phyloP scores from a whole-genome alignment of 1,140 invertebrate species.

The Cardiocondyla obscurior region DNA sequence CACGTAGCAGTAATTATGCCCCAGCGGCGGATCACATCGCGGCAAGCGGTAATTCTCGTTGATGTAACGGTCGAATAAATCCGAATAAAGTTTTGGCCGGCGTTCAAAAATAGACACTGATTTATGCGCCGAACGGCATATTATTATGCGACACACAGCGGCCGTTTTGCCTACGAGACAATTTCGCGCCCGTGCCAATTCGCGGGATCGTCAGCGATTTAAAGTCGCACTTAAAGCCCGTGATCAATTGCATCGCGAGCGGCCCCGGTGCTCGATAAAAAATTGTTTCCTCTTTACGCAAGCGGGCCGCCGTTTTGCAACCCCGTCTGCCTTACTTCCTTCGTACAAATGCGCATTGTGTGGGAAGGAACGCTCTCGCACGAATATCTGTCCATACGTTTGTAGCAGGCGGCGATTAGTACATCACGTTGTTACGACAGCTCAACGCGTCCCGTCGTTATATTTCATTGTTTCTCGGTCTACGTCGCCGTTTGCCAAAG shows the following conservation, averaged over 20 bases:
- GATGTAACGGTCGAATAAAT: conserved; percentile 70
- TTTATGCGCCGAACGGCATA: conserved; percentile 61
- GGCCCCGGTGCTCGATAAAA: neutral
- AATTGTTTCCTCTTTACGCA: conserved; percentile 11
- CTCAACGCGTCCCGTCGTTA: neutral
- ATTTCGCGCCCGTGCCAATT: conserved; percentile 67
- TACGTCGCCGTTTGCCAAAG: conserved; percentile 11
- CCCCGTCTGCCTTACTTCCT: neutral
- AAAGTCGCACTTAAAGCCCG: conserved; percentile 51
- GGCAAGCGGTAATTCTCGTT: conserved; percentile 48
- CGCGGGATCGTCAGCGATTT: conserved; percentile 17
- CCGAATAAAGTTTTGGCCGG: conserved; percentile 69
- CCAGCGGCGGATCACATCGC: conserved; percentile 21
- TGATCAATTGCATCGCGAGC: neutral
- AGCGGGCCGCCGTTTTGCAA: neutral
- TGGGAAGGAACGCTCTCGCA: neutral
- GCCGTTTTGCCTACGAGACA: conserved; percentile 56
- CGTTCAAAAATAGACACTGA: conserved; percentile 71
- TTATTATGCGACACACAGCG: conserved; percentile 58
- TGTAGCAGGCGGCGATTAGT: neutral
- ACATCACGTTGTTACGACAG: neutral
- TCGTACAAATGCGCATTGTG: neutral
- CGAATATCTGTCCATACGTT: neutral
- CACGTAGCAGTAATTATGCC: conserved; percentile 57
- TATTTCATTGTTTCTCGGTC: conserved; percentile 25